Conservation (phyloP, 2,888 invertebrate genomes). For the Augiades crinisus region DNA sequence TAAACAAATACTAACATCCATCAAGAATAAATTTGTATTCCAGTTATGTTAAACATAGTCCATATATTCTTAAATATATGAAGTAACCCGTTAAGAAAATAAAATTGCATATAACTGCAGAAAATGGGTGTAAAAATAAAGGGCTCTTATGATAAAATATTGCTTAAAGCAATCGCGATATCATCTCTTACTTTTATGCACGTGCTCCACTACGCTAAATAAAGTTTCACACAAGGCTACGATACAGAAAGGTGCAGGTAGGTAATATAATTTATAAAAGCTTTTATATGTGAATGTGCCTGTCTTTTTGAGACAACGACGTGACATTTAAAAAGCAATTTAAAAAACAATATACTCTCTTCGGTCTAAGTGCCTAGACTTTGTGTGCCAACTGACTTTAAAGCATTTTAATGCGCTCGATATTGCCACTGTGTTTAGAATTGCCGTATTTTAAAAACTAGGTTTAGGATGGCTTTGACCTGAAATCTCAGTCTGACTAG, state of each 20-base stretch:
- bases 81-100: no score
- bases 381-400: conserved; percentile 27
- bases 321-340: conserved; percentile 50
- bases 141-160: no score
- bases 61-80: no score
- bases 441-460: conserved; percentile 14
- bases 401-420: conserved; percentile 37
- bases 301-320: conserved; percentile 51
- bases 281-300: conserved; percentile 48
- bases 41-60: no score
- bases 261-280: no score
- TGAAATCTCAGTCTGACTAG: not conserved
- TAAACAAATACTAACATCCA: no score
- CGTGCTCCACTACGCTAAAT: not conserved
- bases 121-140: no score
- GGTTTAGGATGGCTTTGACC: not conserved
- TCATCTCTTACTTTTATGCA: not conserved
- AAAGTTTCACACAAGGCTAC: not conserved
- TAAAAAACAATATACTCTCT: conserved; percentile 51
- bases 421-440: conserved; percentile 44
- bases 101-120: no score
- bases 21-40: no score
- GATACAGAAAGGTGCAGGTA: not conserved
- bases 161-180: not conserved
- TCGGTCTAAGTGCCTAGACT: conserved; percentile 39